These are phyloP conservation scores for Montipora cactus DNA, from an alignment of 64 coral and sea anemone species.

Conservation along the genomic window DNA sequence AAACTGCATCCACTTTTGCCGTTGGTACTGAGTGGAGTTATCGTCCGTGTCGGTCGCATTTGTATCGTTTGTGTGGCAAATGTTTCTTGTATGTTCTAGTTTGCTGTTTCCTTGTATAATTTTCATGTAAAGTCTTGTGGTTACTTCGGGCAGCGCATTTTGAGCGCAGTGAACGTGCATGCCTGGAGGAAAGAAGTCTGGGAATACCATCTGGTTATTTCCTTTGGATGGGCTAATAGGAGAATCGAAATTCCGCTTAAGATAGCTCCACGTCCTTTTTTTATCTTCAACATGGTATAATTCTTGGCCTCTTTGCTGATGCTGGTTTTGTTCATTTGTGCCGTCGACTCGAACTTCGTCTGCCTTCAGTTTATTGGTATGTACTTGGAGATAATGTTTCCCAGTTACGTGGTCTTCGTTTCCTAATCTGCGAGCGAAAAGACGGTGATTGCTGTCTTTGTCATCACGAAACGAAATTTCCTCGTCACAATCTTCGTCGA, in stretches of 20 bases:
- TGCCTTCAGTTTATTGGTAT: background rate
- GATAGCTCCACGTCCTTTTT: background rate
- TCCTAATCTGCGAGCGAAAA: background rate
- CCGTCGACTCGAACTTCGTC: background rate
- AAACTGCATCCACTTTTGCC: conserved; percentile 48
- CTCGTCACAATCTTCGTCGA: conserved; percentile 29
- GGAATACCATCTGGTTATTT: conserved; percentile 36
- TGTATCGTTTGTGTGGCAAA: background rate
- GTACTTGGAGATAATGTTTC: background rate
- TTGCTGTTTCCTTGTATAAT: conserved; percentile 32
- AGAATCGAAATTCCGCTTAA: conserved; percentile 47
- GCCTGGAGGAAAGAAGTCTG: conserved; percentile 51
- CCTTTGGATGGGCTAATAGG: background rate
- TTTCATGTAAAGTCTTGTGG: conserved; percentile 39
- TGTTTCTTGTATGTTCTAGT: background rate
- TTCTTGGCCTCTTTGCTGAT: conserved; percentile 5
- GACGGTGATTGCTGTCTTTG: background rate
- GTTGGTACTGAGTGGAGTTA: conserved; percentile 4
- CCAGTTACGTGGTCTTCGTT: background rate
- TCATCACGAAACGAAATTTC: background rate
- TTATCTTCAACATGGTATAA: background rate
- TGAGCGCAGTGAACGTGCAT: conserved; percentile 46
- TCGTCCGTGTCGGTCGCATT: background rate
- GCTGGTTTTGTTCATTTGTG: background rate
- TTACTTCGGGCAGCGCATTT: conserved; percentile 29